Evolutionary conservation across 2,888 invertebrate genomes (phyloP), one percentile per base, ranked within the genome.

Genomic region (Caenorhabditis sp.): DNA sequence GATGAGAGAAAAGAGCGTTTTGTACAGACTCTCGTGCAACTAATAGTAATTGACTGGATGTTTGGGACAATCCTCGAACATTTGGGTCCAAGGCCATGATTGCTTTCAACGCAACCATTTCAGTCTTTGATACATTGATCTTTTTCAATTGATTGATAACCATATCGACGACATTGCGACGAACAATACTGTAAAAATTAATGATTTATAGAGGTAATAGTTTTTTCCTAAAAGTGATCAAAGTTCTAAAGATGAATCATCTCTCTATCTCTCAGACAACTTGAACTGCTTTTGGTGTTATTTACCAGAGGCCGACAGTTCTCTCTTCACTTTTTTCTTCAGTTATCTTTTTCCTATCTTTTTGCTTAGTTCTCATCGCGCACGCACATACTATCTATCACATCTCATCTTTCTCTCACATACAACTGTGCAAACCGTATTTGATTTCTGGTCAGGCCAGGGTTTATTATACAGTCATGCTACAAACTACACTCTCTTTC

Each of bases 21-120:
- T 86, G 85, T 26, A 86, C 85, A 1, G 80, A 81, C 62, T 86
- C 85, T 12, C 86, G 51, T 1, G 76, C 78, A 31, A 75, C 72
- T 24, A 51, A 49, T 19, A 79, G 49, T 0, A 77, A 54, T 12
- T 66, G 62, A 1, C 60, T 43, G 3, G 79, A 72, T 4, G 50
- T 26, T 8, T 50, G 14, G 0, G 79, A 73, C 26, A 85, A 67
- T 36, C 78, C 79, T 43, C 62, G 59, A 14, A 81, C 79, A 60
- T 83, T 81, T 6, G 83, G 82, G 63, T 86, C 86, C n/a, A 86
- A 71, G 1, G 83, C 81, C 67, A 85, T 78, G 55, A 86, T 84
- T 3, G 86, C 86, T 66, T 86, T 86, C 65, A 86, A 58, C 3
- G 81, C 81, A 19, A 84, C 82, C 67, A 80, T 79, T 64, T 86